These are phyloP conservation scores for Aproaerema taeniolella DNA, from an alignment of 2,888 invertebrate genomes.

Conservation along the genomic window DNA sequence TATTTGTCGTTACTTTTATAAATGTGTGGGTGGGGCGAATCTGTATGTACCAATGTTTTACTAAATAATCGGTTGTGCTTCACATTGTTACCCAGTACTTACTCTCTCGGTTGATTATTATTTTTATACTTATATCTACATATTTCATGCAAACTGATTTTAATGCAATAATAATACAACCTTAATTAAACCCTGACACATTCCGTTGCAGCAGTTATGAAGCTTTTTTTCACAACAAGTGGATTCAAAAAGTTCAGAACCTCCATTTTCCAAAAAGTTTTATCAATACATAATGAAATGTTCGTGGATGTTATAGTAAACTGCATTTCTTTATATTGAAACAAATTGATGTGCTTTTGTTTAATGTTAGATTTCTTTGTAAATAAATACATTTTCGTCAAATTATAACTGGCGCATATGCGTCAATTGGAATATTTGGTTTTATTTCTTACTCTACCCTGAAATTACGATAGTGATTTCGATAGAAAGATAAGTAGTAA, in stretches of 20 bases:
- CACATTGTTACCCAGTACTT: slow-evolving; percentile 20
- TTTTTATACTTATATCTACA: slow-evolving; percentile 7
- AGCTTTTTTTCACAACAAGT: too few species aligned
- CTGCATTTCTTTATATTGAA: slow-evolving; percentile 57
- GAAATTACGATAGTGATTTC: too few species aligned
- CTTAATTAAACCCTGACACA: not conserved
- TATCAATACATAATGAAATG: too few species aligned
- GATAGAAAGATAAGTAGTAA: too few species aligned
- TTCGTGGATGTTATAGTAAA: too few species aligned
- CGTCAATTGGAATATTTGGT: slow-evolving; percentile 41
- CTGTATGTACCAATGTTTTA: slow-evolving; percentile 17
- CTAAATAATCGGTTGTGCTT: slow-evolving; percentile 31
- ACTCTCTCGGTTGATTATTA: slow-evolving; percentile 1
- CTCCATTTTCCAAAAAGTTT: too few species aligned
- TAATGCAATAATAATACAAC: not conserved
- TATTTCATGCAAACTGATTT: not conserved
- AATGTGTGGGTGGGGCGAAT: slow-evolving; percentile 18
- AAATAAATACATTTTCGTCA: slow-evolving; percentile 65
- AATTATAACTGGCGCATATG: slow-evolving; percentile 57
- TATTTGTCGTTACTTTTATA: slow-evolving; percentile 21
- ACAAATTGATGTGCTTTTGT: slow-evolving; percentile 66
- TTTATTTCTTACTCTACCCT: slow-evolving; percentile 15
- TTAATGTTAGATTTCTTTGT: slow-evolving; percentile 57
- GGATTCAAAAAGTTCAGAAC: too few species aligned
- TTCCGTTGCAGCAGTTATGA: too few species aligned